Evolutionary conservation across 2,888 invertebrate species (phyloP), one percentile per base, ranked within the genome.

Genomic region (Drosophila prolongata): DNA sequence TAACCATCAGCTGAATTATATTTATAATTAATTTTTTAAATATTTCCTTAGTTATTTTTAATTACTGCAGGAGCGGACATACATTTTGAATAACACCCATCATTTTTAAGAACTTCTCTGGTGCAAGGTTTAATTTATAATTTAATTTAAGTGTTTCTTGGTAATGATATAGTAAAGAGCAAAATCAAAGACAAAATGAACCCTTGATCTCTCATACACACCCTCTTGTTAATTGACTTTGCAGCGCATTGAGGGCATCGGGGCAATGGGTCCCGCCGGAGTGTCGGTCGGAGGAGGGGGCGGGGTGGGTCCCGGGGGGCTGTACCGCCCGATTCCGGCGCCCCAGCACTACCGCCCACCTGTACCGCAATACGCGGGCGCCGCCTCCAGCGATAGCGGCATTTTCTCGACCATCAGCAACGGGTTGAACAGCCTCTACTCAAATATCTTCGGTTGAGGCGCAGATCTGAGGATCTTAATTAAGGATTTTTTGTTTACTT

Each of bases 361-460:
- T 1, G 64, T 93, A 56, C 89, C 93, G 50, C 73, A 91, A 10
- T 90, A 91, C 35, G 92, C 92, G 3, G 71, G 73, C 24, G 75
- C 74, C 27, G 67, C 82, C 14, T 58, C 81, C 54, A 81, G 72
- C 62, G 85, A 89, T 34, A 83, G 69, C 14, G 89, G 85, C 27
- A 94, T 97, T 79, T 94, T 97, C 89, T 95, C 96, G 19, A 95
- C 96, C 43, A 94, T 97, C 82, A 95, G 95, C 83, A 96, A 94
- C 89, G 95, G 97, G 16, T 95, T 97, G 87, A 96, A 95, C 89
- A 96, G 94, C 89, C 93, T 97, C 80, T 95, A 97, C 77, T 95
- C 94, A 72, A 96, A 95, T 90, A 94, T 96, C 89, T 96, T 97
- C 86, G 96, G 96, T 89, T 96, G 93, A 92, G 74, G 59, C 27